Base-by-base conservation (phyloP, 1,140 invertebrate genomes). In the Drepana arcuata region DNA sequence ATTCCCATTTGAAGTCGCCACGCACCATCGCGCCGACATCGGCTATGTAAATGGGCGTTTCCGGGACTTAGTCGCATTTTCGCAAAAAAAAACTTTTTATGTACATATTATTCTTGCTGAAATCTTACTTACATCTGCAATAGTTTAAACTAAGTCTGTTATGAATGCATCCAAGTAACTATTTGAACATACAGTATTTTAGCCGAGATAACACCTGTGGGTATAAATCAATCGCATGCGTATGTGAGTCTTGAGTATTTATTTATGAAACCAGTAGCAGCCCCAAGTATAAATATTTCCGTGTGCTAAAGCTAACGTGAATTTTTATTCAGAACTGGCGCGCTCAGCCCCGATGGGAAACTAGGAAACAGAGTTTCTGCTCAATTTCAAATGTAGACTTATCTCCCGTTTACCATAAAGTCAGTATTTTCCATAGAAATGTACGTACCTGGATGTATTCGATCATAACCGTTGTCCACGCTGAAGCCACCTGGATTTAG, bases 301-400 rank as follows among this genome's bases (percentile, higher is more conserved):
- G 39, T 61, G 55, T 51, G 51, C 53, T 66, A 58, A n/a, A 68
- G 59, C 65, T 68, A 69, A 74, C 55, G 53, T 65, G 70, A 71
- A 82, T 74, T 82, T 75, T 72, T 82, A 82, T 79, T 82, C 70
- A 71, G 63, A 45, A n/a, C 47, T 46, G 48, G 16, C 44, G 40
- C 49, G 41, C 52, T 47, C 49, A 58, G 56, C 62, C 40, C 60
- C 66, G 51, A 40, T 64, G 70, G 56, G 65, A 78, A 57, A 77
- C 70, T 70, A 66, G 68, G 62, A 68, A 74, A 67, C 69, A 68
- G 63, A 65, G 61, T 75, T 73, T 74, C 68, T 70, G 65, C 73
- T 77, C 65, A 79, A 78, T 82, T 80, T 80, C 68, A 82, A 82
- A 80, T 80, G 68, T 64, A 78, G 80, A 79, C 78, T 79, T 80